Base-by-base conservation (phyloP, 1,140 invertebrate species). In the Drosophila bocki region DNA sequence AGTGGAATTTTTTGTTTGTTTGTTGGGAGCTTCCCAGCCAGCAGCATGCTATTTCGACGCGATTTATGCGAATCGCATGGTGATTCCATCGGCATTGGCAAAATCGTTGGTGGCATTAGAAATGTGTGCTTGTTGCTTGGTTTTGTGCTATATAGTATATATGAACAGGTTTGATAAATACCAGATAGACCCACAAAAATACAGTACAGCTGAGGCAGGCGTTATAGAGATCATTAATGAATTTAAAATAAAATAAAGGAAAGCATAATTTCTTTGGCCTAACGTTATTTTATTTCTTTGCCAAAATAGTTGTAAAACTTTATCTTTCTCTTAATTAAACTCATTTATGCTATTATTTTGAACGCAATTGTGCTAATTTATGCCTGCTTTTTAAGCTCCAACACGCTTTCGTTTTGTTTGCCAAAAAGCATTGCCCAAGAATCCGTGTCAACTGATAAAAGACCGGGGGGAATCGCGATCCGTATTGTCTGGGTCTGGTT, bases 101-200 rank as follows among this genome's bases (percentile, higher is more conserved):
- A 53, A 61, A 47, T 54, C 29, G 42, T 61, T 75, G 50, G 42
- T 47, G 41, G 75, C 75, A 75, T 64, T 82, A 86, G 78, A 75
- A 85, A 86, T 85, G 69, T 85, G 75, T 75, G 59, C 71, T 83
- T 75, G 64, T 68, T 56, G 77, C 47, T 54, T 74, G 41, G 17
- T 12, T 37, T 58, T 70, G 42, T 53, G 63, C 44, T 56, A 75
- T 68, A 59, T 80, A 69, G 58, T 79, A 79, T 80, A 63, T 39
- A 60, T 37, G 64, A 44, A 72, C 69, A 50, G 69, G 69, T 72
- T 72, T 72, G 53, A n/a, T 22, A 22, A 64, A 64, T 13, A 58
- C 26, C 44, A 60, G 13, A 59, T 12, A 48, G 17, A 70, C 54
- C 26, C 26, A 33, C 13, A 22, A n/a, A 51, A 37, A 54, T 17